Evolutionary conservation across 2,888 invertebrate genomes (phyloP), one percentile per base, ranked within the genome.

Genomic region (Arrhopalites spinosus): DNA sequence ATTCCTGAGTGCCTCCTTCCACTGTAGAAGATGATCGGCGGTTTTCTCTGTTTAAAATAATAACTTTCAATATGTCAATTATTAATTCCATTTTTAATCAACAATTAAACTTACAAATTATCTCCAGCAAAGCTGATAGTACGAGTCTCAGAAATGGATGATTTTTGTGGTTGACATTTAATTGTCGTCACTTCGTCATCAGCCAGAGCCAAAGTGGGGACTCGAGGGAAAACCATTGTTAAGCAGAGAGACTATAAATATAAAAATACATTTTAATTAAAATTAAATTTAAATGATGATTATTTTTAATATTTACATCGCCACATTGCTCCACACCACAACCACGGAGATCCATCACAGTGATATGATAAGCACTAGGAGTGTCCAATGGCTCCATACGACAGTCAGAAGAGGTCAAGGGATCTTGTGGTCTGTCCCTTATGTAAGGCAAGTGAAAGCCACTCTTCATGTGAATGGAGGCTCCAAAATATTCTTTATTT

Each of bases 101-200:
- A 20, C 27, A 61, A 56, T 11, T 53, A n/a, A 43, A 45, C 78
- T 77, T 80, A 81, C 81, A 78, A 71, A 25, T 79, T 78, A 68
- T 83, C 83, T 45, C 81, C 83, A 27, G 81, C 78, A 75, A 83
- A 82, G 66, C 80, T 81, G 36, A 82, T 80, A 1, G 77, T 78
- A 71, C 78, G 77, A 11, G 78, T 81, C 47, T 83, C 81, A 3
- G 79, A 68, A 73, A 83, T 80, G 50, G 79, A 77, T 30, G 77
- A 79, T 69, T 80, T 80, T 56, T 83, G 83, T 15, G 81, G 81
- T 8, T 75, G 64, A 67, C 83, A 83, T 74, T 81, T 81, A 20
- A 83, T 81, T 2, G 81, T 83, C 0, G 81, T 82, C 17, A 83
- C 81, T 80, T 83, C 81, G 72, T 83, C 83, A 61, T 83, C 81